These are phyloP conservation scores for Polyergus mexicanus DNA, from an alignment of 1,140 invertebrate species.

Conservation along the genomic window DNA sequence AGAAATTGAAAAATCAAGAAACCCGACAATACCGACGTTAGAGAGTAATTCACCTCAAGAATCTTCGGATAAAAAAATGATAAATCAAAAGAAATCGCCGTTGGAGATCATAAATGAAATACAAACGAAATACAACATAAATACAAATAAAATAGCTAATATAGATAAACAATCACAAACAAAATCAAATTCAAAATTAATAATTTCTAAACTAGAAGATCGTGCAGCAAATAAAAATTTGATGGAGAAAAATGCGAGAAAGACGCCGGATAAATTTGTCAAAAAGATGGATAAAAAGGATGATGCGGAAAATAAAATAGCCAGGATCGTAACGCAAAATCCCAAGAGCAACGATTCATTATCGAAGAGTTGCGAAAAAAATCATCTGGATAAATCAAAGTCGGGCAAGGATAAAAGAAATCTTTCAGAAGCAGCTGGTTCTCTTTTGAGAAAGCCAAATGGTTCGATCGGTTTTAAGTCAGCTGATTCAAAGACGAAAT, in stretches of 20 bases:
- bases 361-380: background rate
- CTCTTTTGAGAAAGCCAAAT: background rate
- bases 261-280: background rate
- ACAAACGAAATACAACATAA: conserved; percentile 11
- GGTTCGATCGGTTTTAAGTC: background rate
- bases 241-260: background rate
- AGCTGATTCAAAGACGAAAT: background rate
- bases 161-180: background rate
- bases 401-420: background rate
- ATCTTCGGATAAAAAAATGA: background rate
- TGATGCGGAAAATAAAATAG: background rate
- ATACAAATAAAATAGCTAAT: background rate
- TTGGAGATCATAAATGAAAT: background rate
- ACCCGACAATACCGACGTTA: background rate
- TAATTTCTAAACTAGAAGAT: background rate
- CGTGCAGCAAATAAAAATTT: background rate
- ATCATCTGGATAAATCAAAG: background rate
- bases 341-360: background rate
- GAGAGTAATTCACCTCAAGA: background rate
- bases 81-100: background rate
- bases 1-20: conserved; percentile 16
- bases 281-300: background rate
- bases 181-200: background rate
- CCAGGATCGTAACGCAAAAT: background rate
- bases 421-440: background rate